Conservation (phyloP, 2,888 invertebrate species). For the Lepidochitona cinerea region DNA sequence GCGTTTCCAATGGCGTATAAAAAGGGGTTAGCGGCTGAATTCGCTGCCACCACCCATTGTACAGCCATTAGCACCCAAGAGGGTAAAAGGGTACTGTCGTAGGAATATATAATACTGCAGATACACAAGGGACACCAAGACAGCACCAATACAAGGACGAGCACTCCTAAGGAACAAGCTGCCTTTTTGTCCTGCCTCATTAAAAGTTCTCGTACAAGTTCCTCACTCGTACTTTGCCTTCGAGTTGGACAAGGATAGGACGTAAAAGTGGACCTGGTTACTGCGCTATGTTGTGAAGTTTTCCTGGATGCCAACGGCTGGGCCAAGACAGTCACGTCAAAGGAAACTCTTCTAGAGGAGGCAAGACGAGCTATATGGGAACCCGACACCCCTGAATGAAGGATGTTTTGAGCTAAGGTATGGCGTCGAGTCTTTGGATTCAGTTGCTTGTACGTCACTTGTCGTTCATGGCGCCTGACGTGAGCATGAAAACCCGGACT, state of each 20-base stretch:
- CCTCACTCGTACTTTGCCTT: conserved; percentile 40
- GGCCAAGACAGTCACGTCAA: conserved; percentile 8
- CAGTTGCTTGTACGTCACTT: neutral
- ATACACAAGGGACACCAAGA: conserved; percentile 57
- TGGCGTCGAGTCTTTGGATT: neutral
- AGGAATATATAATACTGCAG: conserved; percentile 39
- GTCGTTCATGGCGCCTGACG: neutral
- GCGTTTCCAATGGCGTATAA: conserved; percentile 56
- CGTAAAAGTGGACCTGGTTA: neutral
- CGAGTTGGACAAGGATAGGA: neutral
- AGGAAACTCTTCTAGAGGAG: conserved; percentile 10
- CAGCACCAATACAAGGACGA: conserved; percentile 50
- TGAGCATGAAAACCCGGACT: neutral
- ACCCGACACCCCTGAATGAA: neutral
- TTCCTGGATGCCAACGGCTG: neutral
- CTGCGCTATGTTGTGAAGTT: neutral
- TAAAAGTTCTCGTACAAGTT: conserved; percentile 52
- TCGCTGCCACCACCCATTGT: conserved; percentile 50
- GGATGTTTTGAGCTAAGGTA: neutral
- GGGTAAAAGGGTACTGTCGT: conserved; percentile 34
- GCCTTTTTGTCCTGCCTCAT: conserved; percentile 61
- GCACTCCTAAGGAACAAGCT: conserved; percentile 46
- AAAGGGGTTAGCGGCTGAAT: conserved; percentile 57
- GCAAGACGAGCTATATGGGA: neutral
- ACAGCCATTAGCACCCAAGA: conserved; percentile 36